Base-by-base conservation (phyloP, 2,797 vertebrate species). In the Schizopygopsis malacanthus region DNA sequence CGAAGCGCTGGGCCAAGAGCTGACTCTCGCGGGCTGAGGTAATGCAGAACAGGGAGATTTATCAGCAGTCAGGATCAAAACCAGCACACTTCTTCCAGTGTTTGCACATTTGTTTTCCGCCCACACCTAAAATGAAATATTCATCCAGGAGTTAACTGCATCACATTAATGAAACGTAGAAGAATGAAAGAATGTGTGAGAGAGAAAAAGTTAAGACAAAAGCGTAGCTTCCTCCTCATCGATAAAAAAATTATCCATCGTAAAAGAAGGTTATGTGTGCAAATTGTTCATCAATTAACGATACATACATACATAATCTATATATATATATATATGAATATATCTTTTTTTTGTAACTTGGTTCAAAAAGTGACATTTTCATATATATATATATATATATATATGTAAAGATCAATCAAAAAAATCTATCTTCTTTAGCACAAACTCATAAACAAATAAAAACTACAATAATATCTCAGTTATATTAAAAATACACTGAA, bases 41-140 rank as follows among this genome's bases (percentile, higher is more conserved):
- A 33, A 59, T 72, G 70, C 37, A 69, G 13, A 59, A 47, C 50
- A 67, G 54, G 50, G 41, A 63, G 9, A 79, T 80, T 54, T 22
- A 56, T 59, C 56, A 79, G 33, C 70, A 63, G 16, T 25, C 75
- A 67, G 45, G 61, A 47, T 75, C 56, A 80, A 80, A 28, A 79
- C 1, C 12, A 20, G 52, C 65, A 28, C 41, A 61, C 43, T 39
- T 81, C 56, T 59, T 72, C 43, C 43, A 72, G 41, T 59, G 18
- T 79, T 45, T 37, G 41, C 43, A 59, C 61, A 45, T 37, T 77
- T 56, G 79, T 47, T 70, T 67, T 82, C 61, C 71, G 25, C 72
- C 71, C 71, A 82, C 79, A 86, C n/a, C 37, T 39, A 59, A 54
- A 67, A 25, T 54, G 6, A 81, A 73, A 77, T 82, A 86, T 77